Conservation (phyloP, 2,888 invertebrate genomes). For the Drosophila falleni region DNA sequence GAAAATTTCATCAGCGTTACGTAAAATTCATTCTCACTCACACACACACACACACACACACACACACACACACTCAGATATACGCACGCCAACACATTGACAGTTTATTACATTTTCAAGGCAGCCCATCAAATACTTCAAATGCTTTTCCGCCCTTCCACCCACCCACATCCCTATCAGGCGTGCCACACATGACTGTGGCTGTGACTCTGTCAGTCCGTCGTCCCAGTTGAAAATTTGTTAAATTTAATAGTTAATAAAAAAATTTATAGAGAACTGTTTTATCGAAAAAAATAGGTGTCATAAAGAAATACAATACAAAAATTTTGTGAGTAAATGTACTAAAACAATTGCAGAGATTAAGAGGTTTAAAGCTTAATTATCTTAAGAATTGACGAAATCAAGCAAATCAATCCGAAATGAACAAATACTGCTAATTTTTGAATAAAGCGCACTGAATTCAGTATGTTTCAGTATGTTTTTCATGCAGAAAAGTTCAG, state of each 20-base stretch:
- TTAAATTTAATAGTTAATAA: not conserved
- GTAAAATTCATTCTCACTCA: constrained; percentile 46
- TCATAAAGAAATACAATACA: not conserved
- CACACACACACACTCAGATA: constrained; percentile 20
- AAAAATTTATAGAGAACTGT: not conserved
- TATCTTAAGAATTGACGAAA: not conserved
- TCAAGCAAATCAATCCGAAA: no score
- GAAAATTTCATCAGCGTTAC: constrained; percentile 74
- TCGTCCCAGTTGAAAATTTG: constrained; percentile 21
- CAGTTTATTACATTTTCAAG: constrained; percentile 76
- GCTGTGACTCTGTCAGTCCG: constrained; percentile 1
- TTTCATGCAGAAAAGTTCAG: constrained; percentile 16
- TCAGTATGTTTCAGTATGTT: constrained; percentile 12
- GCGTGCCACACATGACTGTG: constrained; percentile 44
- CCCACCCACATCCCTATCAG: not conserved
- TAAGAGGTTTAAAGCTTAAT: no score
- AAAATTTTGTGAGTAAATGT: no score
- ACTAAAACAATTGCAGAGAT: no score
- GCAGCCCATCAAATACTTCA: constrained; percentile 65
- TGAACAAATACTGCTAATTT: not conserved
- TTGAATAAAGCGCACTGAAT: not conserved
- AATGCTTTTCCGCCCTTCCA: constrained; percentile 43
- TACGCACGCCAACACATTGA: constrained; percentile 36
- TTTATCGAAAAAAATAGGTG: not conserved
- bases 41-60: constrained; percentile 1